Evolutionary conservation across 1,140 invertebrate species (phyloP).

Genomic region (Steinernema feltiae): DNA sequence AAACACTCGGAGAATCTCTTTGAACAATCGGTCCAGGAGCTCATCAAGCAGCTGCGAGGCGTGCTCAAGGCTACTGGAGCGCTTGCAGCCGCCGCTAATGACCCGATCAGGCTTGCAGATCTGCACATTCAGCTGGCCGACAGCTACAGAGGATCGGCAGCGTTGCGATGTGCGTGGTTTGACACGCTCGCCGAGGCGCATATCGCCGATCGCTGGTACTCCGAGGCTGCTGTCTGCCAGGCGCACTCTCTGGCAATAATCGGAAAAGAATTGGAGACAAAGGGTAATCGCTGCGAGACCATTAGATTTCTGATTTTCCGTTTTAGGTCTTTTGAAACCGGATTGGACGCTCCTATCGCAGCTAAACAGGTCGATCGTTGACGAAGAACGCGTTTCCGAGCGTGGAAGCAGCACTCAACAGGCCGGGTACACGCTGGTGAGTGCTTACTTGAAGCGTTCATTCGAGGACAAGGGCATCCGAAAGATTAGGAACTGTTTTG

Average conservation of each 20-base stretch:
- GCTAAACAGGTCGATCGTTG: conserved; percentile 42
- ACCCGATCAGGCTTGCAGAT: conserved; percentile 82
- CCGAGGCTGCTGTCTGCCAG: conserved; percentile 65
- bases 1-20: conserved; percentile 11
- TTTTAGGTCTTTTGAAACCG: conserved; percentile 28
- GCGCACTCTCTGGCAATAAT: conserved; percentile 56
- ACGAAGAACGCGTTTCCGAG: conserved; percentile 38
- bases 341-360: conserved; percentile 48
- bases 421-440: conserved; percentile 59
- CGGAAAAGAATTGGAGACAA: conserved; percentile 50
- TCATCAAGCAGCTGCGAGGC: conserved; percentile 81
- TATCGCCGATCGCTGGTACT: conserved; percentile 71
- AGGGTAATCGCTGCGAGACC: no score
- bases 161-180: conserved; percentile 83
- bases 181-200: conserved; percentile 80
- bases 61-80: conserved; percentile 86
- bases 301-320: no score
- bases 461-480: no score
- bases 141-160: conserved; percentile 85
- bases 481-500: no score
- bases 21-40: conserved; percentile 72
- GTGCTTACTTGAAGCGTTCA: no score
- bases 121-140: conserved; percentile 85
- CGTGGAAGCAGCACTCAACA: conserved; percentile 45
- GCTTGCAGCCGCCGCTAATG: conserved; percentile 78